phyloP scores from a whole-genome alignment of 37 sponge, comb jelly and placozoan species.

The Spongilla lacustris region DNA sequence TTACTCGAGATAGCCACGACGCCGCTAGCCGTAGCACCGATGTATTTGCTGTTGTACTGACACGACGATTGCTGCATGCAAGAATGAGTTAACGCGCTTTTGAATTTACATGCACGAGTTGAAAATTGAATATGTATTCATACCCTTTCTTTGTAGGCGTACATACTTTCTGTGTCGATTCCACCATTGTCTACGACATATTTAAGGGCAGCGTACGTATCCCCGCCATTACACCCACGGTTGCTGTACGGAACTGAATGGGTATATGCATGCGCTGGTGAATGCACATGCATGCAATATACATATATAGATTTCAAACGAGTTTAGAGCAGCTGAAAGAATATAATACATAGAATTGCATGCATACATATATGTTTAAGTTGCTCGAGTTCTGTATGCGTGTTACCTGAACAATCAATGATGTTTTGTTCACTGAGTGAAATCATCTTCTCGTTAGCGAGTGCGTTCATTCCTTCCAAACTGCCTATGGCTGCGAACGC shows the following conservation, averaged over 20 bases:
- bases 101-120: neutral
- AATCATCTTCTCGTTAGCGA: slow-evolving; percentile 51
- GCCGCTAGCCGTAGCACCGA: slow-evolving; percentile 21
- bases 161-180: slow-evolving; percentile 77
- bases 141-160: slow-evolving; percentile 78
- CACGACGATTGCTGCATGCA: slow-evolving; percentile 46
- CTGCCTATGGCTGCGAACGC: slow-evolving; percentile 85
- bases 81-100: no score
- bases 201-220: slow-evolving; percentile 62
- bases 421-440: slow-evolving; percentile 91
- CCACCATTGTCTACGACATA: slow-evolving; percentile 82
- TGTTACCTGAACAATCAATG: slow-evolving; percentile 84
- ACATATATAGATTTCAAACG: no score
- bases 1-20: slow-evolving; percentile 10
- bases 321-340: no score
- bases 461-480: slow-evolving; percentile 74
- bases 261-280: no score
- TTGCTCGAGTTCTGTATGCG: no score
- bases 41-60: slow-evolving; percentile 14
- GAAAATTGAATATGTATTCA: neutral
- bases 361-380: no score
- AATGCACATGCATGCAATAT: no score
- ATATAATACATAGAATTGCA: no score
- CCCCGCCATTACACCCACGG: slow-evolving; percentile 80
- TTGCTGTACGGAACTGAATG: slow-evolving; percentile 69